Evolutionary conservation across 2,797 vertebrate species (phyloP).

Genomic region (Peromyscus attwateri): DNA sequence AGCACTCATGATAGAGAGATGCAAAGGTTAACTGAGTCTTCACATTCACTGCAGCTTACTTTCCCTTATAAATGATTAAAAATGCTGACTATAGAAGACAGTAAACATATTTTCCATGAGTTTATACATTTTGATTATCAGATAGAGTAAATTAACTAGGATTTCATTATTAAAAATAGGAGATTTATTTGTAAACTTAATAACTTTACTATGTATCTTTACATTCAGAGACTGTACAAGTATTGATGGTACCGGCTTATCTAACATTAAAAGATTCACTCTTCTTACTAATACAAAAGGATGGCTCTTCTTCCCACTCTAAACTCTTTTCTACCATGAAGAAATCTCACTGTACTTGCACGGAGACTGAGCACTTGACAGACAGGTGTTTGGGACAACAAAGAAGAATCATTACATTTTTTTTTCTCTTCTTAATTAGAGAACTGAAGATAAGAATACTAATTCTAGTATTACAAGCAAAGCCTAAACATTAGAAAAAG

Average conservation of each 20-base stretch:
- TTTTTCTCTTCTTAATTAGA: slow-evolving; percentile 25
- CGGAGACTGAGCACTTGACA: neutral
- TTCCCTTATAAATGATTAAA: neutral
- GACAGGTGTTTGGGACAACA: neutral
- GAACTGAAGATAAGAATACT: slow-evolving; percentile 74
- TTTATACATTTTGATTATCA: neutral
- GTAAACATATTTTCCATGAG: slow-evolving; percentile 11
- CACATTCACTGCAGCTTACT: neutral
- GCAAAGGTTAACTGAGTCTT: neutral
- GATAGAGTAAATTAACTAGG: slow-evolving; percentile 51
- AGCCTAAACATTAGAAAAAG: slow-evolving; percentile 63
- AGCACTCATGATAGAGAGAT: neutral
- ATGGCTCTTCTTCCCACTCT: neutral
- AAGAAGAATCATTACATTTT: neutral
- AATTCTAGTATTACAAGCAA: slow-evolving; percentile 65
- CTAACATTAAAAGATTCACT: neutral
- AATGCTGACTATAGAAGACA: neutral
- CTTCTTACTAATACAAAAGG: neutral
- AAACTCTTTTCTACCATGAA: neutral
- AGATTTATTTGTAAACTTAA: slow-evolving; percentile 71
- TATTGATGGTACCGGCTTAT: neutral
- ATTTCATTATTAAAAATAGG: slow-evolving; percentile 82
- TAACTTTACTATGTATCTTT: slow-evolving; percentile 62
- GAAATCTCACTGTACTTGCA: neutral
- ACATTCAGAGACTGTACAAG: slow-evolving; percentile 45